Evolutionary conservation across 2,113 vertebrate species (phyloP), one percentile per base, ranked within the genome.

Genomic region (Tachysurus fulvidraco): DNA sequence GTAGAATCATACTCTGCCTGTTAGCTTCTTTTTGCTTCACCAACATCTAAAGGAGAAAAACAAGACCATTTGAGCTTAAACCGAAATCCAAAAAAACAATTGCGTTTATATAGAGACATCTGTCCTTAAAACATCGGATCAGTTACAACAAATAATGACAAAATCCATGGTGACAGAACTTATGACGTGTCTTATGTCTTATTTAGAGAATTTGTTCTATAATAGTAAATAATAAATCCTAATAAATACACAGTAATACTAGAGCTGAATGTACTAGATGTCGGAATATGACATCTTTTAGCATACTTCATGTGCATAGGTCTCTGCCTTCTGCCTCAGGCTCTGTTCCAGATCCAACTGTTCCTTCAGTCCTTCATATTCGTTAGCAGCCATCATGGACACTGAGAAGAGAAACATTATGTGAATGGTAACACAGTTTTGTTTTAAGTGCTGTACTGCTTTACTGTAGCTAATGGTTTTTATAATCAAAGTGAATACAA

Each of bases 21-120:
- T 95, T 96, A 19, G 94, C 94, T 92, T 95, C 95, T 92, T 96
- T 96, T 92, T 96, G 95, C 88, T 95, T 95, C 89, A 96, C 94
- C 92, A 96, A 83, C 95, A 96, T 96, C 95, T 96, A 89, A 69
- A 88, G 73, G 77, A 67, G 50, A 50, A 73, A 2, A 86, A 23
- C 55, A 19, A 23, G 21, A 80, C 60, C 46, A 69, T 28, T 44
- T 60, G 19, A 79, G 76, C 52, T 79, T 14, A 7, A 52, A 28
- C 21, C 50, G 73, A 54, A 28, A 23, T 52, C 5, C 23, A 52
- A 52, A n/a, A n/a, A 50, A 0, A 76, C n/a, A 76, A 50, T 17
- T 64, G 7, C 64, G 11, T 82, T 64, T 50, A 17, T 50, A 36
- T 8, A 52, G 12, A 77, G 11, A 25, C 16, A 17, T 54, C 41